A percentile compares a stretch with the other conserved stretches of the same genome.
phyloP scores from a whole-genome alignment of 2,113 vertebrate genomes.

The Chaetura pelagica region DNA sequence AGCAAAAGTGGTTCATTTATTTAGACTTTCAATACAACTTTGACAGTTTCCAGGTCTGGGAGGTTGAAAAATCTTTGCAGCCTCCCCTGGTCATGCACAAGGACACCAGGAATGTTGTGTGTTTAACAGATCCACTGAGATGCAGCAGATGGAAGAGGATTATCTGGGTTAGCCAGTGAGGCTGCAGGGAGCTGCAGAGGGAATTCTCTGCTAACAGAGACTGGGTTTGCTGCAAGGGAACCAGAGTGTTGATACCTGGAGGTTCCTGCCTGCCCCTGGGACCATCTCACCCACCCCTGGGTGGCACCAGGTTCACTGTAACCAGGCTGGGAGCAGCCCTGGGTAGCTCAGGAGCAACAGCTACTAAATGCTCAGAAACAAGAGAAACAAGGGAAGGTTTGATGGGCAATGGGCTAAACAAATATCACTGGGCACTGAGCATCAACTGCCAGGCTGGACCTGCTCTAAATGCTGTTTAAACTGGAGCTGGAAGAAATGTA shows the following conservation, averaged over 20 bases:
- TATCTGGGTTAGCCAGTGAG: conserved; percentile 40
- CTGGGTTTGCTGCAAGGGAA: not conserved
- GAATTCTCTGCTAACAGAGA: conserved; percentile 26
- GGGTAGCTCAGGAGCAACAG: not conserved
- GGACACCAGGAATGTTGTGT: not conserved
- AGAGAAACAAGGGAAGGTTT: not conserved
- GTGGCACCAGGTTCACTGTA: not conserved
- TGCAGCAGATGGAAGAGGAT: conserved; percentile 53
- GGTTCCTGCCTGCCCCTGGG: not conserved
- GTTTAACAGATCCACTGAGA: conserved; percentile 30
- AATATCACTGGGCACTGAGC: too few species aligned
- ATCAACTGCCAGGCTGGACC: not conserved
- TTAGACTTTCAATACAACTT: not conserved
- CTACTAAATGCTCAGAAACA: not conserved
- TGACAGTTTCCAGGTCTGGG: not conserved
- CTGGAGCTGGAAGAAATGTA: not conserved
- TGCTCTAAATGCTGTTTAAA: not conserved
- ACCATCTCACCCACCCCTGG: not conserved
- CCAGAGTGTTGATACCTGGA: not conserved
- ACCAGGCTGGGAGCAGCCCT: not conserved
- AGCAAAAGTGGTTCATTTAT: not conserved
- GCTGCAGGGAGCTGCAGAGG: not conserved
- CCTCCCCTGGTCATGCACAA: not conserved
- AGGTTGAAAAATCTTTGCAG: not conserved
- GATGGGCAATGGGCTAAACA: not conserved